Evolutionary conservation across 2,797 vertebrate species (phyloP).

Genomic region (Rhinatrema bivittatum): DNA sequence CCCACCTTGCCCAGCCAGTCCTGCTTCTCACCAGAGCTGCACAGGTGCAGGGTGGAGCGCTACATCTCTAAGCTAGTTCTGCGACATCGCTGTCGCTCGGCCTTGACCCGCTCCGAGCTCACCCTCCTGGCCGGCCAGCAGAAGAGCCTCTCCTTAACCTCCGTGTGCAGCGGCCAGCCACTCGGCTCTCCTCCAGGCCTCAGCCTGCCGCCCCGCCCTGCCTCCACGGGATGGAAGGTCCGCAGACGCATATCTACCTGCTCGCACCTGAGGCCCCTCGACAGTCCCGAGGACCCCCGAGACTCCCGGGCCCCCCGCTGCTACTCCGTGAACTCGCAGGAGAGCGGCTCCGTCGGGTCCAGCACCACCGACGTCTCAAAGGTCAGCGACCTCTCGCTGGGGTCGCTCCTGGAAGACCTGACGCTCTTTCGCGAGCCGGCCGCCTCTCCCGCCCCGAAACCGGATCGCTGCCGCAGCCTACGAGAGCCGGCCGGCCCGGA

Average conservation of each 20-base stretch:
- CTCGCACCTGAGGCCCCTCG: slow-evolving; percentile 65
- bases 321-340: not conserved
- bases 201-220: no score
- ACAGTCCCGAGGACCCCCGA: slow-evolving; percentile 27
- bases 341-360: not conserved
- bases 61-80: slow-evolving; percentile 67
- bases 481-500: not conserved
- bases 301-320: not conserved
- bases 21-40: not conserved
- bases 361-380: not conserved
- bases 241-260: slow-evolving; percentile 73
- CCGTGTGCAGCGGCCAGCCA: slow-evolving; percentile 37
- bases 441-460: not conserved
- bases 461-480: not conserved
- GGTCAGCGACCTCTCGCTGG: not conserved
- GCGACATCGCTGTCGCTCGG: slow-evolving; percentile 43
- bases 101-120: slow-evolving; percentile 6
- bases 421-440: not conserved
- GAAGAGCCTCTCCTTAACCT: slow-evolving; percentile 42
- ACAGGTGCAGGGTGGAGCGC: slow-evolving; percentile 60
- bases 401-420: not conserved
- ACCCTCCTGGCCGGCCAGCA: slow-evolving; percentile 11
- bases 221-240: no score
- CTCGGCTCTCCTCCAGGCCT: slow-evolving; percentile 44
- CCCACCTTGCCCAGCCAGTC: no score